Evolutionary conservation across 1,140 invertebrate genomes (phyloP), one percentile per base, ranked within the genome.

Genomic region (Goniozus legneri): DNA sequence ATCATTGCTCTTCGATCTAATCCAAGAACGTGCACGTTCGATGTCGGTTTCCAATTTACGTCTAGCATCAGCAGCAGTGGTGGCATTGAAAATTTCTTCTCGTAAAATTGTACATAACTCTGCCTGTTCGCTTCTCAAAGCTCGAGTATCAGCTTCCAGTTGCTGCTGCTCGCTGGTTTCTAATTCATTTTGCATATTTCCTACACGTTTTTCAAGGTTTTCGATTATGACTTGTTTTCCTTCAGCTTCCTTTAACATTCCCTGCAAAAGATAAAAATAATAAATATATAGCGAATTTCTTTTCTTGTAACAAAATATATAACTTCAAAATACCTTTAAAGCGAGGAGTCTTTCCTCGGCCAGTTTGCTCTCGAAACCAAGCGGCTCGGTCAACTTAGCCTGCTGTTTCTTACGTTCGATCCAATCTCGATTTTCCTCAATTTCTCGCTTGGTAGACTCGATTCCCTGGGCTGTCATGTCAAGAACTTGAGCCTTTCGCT

Each of bases 111-210:
- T 77, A 12, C 84, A 80, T 1, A 95, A 68, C 60, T 86, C 82
- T 20, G 84, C 84, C 56, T 88, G 84, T 65, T 93, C 86, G 0
- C 78, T 77, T 18, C 79, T 79, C 6, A 89, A 64, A 62, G 82
- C 81, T 52, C 77, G 80, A 41, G 87, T 71, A 13, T 83, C 79
- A 0, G 79, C 77, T 64, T 89, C 86, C 32, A 91, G 60, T 65
- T 88, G 81, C 47, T 82, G 81, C 47, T 88, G 84, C 64, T 91
- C 88, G 14, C 80, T 79, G 43, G 82, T 80, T 65, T 95, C 91
- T n/a, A 95, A 65, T 68, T 95, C 92, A 49, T 85, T 82, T 60
- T 88, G 82, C 76, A 96, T 86, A 41, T 87, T 88, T 32, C 84
- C 82, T 3, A 94, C 82, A 35, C 91, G 85, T 66, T 90, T 90